Percentiles rank a stretch among this genome's conserved stretches.
phyloP scores from a whole-genome alignment of 2,888 invertebrate genomes.

The Entomobrya proxima region DNA sequence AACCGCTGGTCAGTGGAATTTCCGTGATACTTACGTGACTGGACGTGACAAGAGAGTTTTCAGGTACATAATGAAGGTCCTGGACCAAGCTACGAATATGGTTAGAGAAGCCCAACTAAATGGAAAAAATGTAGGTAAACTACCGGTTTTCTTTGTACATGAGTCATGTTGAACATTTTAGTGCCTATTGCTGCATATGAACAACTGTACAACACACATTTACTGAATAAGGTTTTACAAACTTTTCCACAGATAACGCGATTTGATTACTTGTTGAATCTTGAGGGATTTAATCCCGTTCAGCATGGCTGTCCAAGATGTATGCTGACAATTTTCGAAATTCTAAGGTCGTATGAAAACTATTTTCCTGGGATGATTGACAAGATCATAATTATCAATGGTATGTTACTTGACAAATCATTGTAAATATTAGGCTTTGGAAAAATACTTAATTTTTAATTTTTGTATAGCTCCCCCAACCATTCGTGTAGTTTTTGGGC shows the following conservation, averaged over 20 bases:
- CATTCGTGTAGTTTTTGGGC: constrained; percentile 17
- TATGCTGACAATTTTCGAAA: constrained; percentile 12
- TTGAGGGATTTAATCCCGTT: constrained; percentile 31
- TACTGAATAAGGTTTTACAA: neutral
- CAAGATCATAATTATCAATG: constrained; percentile 17
- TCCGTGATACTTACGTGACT: constrained; percentile 7
- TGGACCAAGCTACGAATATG: constrained; percentile 20
- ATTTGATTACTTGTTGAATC: constrained; percentile 12
- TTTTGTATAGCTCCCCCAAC: constrained; percentile 29
- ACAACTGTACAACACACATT: neutral
- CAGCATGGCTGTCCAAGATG: constrained; percentile 38
- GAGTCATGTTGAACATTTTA: neutral
- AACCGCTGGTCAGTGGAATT: constrained; percentile 32
- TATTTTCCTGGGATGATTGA: constrained; percentile 41
- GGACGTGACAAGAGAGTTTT: constrained; percentile 28
- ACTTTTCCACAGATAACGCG: constrained; percentile 19
- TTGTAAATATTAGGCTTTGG: neutral
- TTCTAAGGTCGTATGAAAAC: constrained; percentile 24
- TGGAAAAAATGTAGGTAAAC: constrained; percentile 6
- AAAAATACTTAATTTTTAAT: neutral
- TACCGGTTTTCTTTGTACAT: neutral
- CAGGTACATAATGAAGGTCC: constrained; percentile 9
- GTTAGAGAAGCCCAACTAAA: constrained; percentile 16
- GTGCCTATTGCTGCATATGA: no score
- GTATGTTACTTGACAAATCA: no score